Conservation (phyloP, 2,797 vertebrate species). For the Phylloscopus collybita region DNA sequence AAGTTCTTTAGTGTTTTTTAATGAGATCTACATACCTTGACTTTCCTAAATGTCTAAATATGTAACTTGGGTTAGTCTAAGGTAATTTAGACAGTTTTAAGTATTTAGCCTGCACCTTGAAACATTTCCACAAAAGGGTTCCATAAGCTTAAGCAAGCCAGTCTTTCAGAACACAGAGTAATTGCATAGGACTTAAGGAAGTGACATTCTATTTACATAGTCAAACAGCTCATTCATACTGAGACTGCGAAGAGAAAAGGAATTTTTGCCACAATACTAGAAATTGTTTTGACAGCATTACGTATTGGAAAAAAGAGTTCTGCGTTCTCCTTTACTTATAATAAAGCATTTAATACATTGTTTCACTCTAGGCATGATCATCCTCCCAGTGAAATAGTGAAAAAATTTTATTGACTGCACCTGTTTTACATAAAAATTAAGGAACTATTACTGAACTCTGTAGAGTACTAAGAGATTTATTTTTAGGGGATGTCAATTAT, state of each 20-base stretch:
- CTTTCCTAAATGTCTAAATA: neutral
- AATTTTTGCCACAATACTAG: neutral
- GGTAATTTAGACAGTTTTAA: neutral
- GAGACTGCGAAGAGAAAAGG: neutral
- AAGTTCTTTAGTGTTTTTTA: neutral
- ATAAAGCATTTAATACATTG: neutral
- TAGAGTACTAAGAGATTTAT: neutral
- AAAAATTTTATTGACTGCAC: neutral
- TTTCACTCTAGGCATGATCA: neutral
- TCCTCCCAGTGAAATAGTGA: neutral
- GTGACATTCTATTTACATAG: neutral
- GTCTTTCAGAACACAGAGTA: neutral
- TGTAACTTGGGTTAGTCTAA: neutral
- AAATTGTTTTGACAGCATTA: neutral
- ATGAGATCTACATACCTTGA: neutral
- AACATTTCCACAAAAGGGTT: neutral
- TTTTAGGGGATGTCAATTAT: rapidly evolving
- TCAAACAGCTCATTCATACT: neutral
- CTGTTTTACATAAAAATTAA: neutral
- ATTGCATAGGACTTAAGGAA: neutral
- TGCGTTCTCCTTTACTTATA: neutral
- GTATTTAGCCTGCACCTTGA: neutral
- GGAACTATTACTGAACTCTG: neutral
- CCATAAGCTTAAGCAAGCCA: neutral
- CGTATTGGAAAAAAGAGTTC: neutral